A percentile compares a stretch with the other conserved stretches of the same genome.
phyloP scores from a whole-genome alignment of 2,888 invertebrate species.

The Lithosia quadra region DNA sequence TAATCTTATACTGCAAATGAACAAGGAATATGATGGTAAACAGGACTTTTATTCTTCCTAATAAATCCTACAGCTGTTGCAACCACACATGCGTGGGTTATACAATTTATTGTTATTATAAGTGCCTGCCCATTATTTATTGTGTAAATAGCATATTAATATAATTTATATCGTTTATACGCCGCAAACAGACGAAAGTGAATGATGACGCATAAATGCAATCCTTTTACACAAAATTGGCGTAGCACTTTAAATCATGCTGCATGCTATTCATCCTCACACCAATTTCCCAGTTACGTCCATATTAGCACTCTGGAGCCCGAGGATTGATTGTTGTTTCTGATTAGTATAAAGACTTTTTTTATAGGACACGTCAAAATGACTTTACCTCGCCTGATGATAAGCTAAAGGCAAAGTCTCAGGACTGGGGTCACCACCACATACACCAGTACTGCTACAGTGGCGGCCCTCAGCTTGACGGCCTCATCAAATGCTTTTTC shows the following conservation, averaged over 20 bases:
- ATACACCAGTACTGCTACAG: no score
- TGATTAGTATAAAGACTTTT: no score
- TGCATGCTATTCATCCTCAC: no score
- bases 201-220: not conserved
- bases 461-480: no score
- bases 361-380: no score
- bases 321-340: no score
- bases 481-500: no score
- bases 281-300: no score
- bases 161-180: not conserved
- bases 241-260: not conserved
- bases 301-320: no score
- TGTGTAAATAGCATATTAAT: not conserved
- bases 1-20: not conserved
- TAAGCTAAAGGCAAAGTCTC: no score
- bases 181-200: not conserved
- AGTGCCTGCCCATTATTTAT: slow-evolving; percentile 1
- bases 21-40: not conserved
- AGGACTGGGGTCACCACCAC: no score
- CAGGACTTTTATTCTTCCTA: not conserved
- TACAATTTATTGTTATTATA: slow-evolving; percentile 16
- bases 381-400: no score
- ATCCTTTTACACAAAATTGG: not conserved
- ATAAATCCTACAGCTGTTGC: slow-evolving; percentile 15
- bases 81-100: slow-evolving; percentile 2